Conservation (phyloP, 1,140 invertebrate species). For the Drosophila sp. region DNA sequence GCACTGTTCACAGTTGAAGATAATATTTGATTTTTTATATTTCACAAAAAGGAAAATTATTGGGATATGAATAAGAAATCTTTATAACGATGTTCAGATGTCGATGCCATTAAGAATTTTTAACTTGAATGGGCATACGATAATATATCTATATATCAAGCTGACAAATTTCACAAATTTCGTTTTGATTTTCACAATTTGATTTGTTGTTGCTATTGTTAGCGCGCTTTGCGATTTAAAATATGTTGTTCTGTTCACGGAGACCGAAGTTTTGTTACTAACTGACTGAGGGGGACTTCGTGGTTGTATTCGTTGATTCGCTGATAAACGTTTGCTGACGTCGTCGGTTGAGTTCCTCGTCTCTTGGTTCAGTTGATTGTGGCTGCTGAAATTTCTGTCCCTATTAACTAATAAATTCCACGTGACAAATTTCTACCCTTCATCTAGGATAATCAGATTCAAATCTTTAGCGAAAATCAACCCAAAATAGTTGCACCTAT, state of each 20-base stretch:
- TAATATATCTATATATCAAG: neutral
- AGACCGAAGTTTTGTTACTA: conserved; percentile 73
- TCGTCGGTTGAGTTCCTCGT: conserved; percentile 1
- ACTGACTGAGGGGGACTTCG: conserved; percentile 33
- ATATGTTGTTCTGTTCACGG: conserved; percentile 69
- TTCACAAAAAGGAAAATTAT: conserved; percentile 58
- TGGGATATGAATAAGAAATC: conserved; percentile 77
- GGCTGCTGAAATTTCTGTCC: no score
- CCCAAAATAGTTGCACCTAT: no score
- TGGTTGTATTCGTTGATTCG: neutral
- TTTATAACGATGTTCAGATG: conserved; percentile 66
- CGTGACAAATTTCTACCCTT: no score
- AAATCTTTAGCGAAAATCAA: no score
- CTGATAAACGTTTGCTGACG: conserved; percentile 24
- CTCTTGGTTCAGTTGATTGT: no score
- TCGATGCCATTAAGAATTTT: conserved; percentile 76
- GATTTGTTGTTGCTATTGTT: conserved; percentile 36
- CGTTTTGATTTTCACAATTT: conserved; percentile 54
- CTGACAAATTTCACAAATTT: conserved; percentile 61
- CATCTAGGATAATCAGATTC: no score
- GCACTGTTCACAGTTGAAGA: conserved; percentile 33
- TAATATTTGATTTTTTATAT: conserved; percentile 24
- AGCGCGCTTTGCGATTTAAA: conserved; percentile 27
- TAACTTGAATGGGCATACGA: conserved; percentile 17
- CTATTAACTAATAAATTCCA: no score